Base-by-base conservation (phyloP, 2,888 invertebrate genomes). In the Nomada lathburiana region DNA sequence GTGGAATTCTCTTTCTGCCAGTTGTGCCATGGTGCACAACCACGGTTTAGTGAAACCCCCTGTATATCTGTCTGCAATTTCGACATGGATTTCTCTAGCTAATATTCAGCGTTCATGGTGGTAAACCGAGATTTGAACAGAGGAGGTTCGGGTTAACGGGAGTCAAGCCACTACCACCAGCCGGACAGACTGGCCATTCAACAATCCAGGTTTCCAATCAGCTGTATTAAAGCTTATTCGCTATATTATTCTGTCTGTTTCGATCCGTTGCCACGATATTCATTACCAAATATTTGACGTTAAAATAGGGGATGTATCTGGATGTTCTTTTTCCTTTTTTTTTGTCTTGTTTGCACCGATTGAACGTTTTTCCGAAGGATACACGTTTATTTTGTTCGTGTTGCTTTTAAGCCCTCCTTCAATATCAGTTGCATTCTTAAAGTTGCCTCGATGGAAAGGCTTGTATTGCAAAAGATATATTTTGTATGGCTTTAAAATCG, bases 241-340 rank as follows among this genome's bases (percentile, higher is more conserved):
- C 86, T 85, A 88, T 89, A 89, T 65, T 71, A 71, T 90, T 81
- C 80, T 77, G 65, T 44, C 47, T 82, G 77, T 85, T 84, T 86
- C 88, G 74, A 72, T 70, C 80, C 68, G 53, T 42, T 42, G 76
- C 83, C 83, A 78, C 85, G 83, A 90, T 92, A 92, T 92, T 91
- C 90, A 90, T 92, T 90, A 89, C 82, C 89, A 92, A 93, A 92
- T 92, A 92, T 92, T 92, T 92, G 88, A 89, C 87, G 87, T 91
- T 89, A 83, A 89, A 89, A 91, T 85, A 75, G 80, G 64, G 82
- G 82, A 88, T 78, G 70, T 83, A 80, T 65, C 29, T 72, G 29
- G 59, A 4, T 57, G 13, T 59, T 20, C n/a, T 55, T 50, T 62
- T 42, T 72, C 2, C 65, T 52, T 52, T 52, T 52, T 4, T 13